Evolutionary conservation across 2,888 invertebrate species (phyloP).

Genomic region (Scelioninae gen. 1): DNA sequence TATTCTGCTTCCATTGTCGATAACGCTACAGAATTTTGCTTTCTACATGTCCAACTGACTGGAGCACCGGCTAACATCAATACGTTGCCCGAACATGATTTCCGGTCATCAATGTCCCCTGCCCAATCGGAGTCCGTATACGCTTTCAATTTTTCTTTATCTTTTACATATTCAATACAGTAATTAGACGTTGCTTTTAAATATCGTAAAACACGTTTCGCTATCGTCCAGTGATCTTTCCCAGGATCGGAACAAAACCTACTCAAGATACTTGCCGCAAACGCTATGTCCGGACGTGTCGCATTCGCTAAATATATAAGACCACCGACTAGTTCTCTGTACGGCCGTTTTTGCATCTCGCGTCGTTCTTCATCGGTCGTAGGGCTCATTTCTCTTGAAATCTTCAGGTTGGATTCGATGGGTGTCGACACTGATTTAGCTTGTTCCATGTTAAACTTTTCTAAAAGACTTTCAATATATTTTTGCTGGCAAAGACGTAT

Average conservation of each 20-base stretch:
- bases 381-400: slow-evolving; percentile 50
- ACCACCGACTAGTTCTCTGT: slow-evolving; percentile 68
- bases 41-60: slow-evolving; percentile 10
- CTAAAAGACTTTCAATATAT: slow-evolving; percentile 60
- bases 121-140: slow-evolving; percentile 37
- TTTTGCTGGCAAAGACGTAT: slow-evolving; percentile 7
- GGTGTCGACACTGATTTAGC: slow-evolving; percentile 61
- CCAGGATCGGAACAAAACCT: slow-evolving; percentile 55
- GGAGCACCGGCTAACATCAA: not conserved
- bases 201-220: slow-evolving; percentile 38
- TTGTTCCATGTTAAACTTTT: slow-evolving; percentile 65
- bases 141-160: slow-evolving; percentile 1
- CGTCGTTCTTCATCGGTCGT: slow-evolving; percentile 37
- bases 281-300: slow-evolving; percentile 63
- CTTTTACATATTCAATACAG: slow-evolving; percentile 58
- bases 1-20: slow-evolving; percentile 31
- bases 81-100: slow-evolving; percentile 2
- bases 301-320: slow-evolving; percentile 69
- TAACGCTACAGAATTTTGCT: slow-evolving; percentile 7
- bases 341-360: slow-evolving; percentile 62
- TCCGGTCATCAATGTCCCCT: slow-evolving; percentile 7
- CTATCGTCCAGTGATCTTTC: slow-evolving; percentile 47
- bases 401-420: slow-evolving; percentile 62
- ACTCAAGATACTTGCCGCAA: slow-evolving; percentile 64
- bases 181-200: slow-evolving; percentile 61